Percentiles rank a stretch among this genome's conserved stretches.
Evolutionary conservation across 2,113 vertebrate genomes (phyloP).

Genomic region (Ceuthmochares aereus): DNA sequence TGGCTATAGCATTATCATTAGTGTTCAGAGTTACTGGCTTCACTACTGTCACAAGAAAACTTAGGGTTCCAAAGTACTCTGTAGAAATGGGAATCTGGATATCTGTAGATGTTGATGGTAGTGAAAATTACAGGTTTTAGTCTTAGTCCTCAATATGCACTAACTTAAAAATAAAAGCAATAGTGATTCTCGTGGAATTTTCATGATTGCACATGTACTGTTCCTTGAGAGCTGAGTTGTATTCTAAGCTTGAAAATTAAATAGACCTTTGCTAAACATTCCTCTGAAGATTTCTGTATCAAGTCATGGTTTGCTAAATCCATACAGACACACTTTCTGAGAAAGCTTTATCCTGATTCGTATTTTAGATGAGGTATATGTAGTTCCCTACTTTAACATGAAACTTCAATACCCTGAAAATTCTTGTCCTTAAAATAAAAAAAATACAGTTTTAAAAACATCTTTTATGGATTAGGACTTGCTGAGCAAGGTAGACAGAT

Average conservation of each 20-base stretch:
- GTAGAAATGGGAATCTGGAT: neutral
- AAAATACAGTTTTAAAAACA: no score
- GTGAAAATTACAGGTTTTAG: neutral
- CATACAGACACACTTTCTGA: neutral
- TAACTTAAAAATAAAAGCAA: neutral
- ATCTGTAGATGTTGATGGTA: neutral
- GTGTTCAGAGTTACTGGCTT: neutral
- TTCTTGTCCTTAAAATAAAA: neutral
- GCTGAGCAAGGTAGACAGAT: neutral
- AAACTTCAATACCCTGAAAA: neutral
- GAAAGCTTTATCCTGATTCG: neutral
- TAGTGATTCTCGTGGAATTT: neutral
- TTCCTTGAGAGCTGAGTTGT: neutral
- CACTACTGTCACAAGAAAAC: neutral
- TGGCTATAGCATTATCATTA: neutral
- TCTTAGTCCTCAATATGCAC: neutral
- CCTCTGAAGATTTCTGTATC: neutral
- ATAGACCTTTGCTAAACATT: neutral
- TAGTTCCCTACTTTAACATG: neutral
- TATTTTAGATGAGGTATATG: neutral
- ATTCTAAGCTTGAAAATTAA: neutral
- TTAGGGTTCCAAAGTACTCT: neutral
- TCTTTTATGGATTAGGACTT: neutral
- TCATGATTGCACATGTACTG: neutral
- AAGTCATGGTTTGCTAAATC: conserved; percentile 5